Percentiles rank a stretch among this genome's conserved stretches.
These are phyloP conservation scores for Camelus dromedarius DNA, from an alignment of 2,113 vertebrate species.

Conservation along the genomic window DNA sequence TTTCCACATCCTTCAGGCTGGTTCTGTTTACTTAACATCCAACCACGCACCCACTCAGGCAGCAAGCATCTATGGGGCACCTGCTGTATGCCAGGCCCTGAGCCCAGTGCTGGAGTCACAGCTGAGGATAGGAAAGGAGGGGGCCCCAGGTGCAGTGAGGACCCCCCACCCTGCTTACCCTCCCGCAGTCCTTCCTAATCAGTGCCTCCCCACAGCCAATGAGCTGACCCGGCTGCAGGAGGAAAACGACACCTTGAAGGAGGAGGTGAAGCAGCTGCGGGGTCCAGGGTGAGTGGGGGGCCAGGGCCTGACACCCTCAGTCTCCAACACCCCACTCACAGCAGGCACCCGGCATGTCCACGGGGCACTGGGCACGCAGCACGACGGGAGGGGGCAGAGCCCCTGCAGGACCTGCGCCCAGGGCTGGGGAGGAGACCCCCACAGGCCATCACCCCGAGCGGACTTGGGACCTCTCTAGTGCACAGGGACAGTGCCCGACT, in stretches of 20 bases:
- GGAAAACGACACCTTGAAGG: slow-evolving; percentile 86
- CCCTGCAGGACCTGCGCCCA: background rate
- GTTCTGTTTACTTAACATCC: rapidly evolving
- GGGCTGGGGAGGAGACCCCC: background rate
- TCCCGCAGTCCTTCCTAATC: background rate
- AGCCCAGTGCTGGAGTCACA: background rate
- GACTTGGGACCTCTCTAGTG: background rate
- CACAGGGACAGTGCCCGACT: background rate
- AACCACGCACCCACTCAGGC: rapidly evolving
- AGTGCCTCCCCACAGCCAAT: slow-evolving; percentile 80
- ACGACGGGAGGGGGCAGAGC: background rate
- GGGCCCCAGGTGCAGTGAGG: background rate
- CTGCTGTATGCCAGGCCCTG: background rate
- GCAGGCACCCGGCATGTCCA: rapidly evolving
- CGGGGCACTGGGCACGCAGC: background rate
- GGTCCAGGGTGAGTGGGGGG: slow-evolving; percentile 83
- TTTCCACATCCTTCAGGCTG: background rate
- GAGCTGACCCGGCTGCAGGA: slow-evolving; percentile 87
- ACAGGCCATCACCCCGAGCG: background rate
- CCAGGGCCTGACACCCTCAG: background rate
- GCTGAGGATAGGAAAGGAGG: background rate
- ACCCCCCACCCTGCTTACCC: rapidly evolving
- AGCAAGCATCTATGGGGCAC: background rate
- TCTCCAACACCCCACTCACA: rapidly evolving
- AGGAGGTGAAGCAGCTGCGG: slow-evolving; percentile 85